These are phyloP conservation scores for Disparrhopalites patrizii DNA, from an alignment of 2,888 invertebrate species.

Conservation along the genomic window DNA sequence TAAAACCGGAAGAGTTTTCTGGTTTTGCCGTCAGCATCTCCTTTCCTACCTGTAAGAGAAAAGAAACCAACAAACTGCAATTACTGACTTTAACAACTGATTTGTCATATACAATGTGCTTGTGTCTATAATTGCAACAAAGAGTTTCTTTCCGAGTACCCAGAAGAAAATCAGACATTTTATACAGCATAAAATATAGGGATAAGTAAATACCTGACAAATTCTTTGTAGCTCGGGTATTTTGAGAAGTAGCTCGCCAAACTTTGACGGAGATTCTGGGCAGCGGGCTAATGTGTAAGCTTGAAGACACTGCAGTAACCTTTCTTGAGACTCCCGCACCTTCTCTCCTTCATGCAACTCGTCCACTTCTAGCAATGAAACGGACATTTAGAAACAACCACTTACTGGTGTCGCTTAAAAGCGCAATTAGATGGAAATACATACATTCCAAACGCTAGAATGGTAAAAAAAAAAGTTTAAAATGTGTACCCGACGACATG, in stretches of 20 bases:
- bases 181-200: neutral
- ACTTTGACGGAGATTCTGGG: slow-evolving; percentile 89
- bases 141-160: too few relatives aligned
- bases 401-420: too few relatives aligned
- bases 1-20: slow-evolving; percentile 83
- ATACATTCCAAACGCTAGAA: too few relatives aligned
- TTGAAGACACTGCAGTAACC: slow-evolving; percentile 85
- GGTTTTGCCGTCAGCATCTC: slow-evolving; percentile 82
- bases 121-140: neutral
- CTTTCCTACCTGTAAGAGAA: slow-evolving; percentile 72
- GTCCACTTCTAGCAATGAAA: slow-evolving; percentile 68
- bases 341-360: slow-evolving; percentile 90
- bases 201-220: slow-evolving; percentile 72
- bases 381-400: too few relatives aligned
- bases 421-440: too few relatives aligned
- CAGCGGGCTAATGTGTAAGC: slow-evolving; percentile 87
- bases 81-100: neutral
- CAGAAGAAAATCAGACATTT: neutral
- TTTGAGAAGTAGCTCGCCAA: slow-evolving; percentile 84
- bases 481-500: slow-evolving; percentile 73
- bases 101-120: neutral
- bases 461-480: slow-evolving; percentile 1
- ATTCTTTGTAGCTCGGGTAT: slow-evolving; percentile 93
- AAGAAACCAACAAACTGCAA: neutral
- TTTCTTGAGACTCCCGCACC: slow-evolving; percentile 89